phyloP scores from a whole-genome alignment of 2,888 invertebrate species.

The Drosophila hamatofila region DNA sequence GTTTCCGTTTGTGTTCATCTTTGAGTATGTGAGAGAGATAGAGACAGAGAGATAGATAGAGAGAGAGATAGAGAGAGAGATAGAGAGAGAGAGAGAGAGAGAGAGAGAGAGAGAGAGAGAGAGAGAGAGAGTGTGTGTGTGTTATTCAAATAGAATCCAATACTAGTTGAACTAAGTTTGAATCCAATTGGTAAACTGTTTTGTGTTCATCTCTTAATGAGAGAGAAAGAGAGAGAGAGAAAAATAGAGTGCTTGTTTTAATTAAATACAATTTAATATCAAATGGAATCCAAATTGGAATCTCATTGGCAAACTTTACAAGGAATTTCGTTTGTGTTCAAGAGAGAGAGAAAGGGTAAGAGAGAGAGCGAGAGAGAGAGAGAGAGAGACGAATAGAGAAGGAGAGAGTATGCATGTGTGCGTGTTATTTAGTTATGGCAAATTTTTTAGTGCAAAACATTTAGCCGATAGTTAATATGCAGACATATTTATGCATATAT shows the following conservation, averaged over 20 bases:
- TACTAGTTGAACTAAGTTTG: background rate
- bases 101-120: too few species aligned
- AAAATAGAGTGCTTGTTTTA: background rate
- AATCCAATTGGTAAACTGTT: background rate
- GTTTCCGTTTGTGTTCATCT: background rate
- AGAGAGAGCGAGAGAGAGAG: conserved; percentile 2
- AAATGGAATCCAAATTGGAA: background rate
- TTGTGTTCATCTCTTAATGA: background rate
- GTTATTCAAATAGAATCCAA: background rate
- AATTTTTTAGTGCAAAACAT: conserved; percentile 52
- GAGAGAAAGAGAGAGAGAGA: background rate
- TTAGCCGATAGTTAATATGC: conserved; percentile 24
- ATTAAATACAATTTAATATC: background rate
- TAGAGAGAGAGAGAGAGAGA: too few species aligned
- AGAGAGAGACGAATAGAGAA: background rate
- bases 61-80: background rate
- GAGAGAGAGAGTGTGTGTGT: background rate
- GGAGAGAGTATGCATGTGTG: background rate
- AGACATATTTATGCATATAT: conserved; percentile 20
- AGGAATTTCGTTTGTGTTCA: conserved; percentile 52
- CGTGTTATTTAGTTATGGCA: conserved; percentile 42
- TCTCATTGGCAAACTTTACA: conserved; percentile 23
- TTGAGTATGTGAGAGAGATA: too few species aligned
- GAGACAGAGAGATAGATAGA: too few species aligned
- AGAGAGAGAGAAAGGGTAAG: background rate